Percentiles rank a stretch among this genome's conserved stretches.
phyloP scores from a whole-genome alignment of 2,113 vertebrate genomes.

The Paradoxurus hermaphroditus region DNA sequence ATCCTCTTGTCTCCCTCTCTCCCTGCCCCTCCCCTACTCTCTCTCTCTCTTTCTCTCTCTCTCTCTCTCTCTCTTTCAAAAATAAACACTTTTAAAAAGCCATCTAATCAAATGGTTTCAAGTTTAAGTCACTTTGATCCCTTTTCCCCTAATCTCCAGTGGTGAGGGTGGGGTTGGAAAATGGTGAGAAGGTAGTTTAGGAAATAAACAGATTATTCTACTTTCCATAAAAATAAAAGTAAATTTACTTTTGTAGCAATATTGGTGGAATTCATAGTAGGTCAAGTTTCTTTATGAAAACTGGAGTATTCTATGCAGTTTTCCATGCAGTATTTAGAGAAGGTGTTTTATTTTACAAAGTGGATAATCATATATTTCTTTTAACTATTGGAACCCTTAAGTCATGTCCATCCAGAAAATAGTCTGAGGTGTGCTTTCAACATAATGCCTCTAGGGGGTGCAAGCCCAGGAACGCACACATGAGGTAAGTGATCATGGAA shows the following conservation, averaged over 20 bases:
- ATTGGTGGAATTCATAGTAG: background rate
- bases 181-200: background rate
- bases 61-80: too few species aligned
- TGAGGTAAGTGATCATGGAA: background rate
- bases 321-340: background rate
- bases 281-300: background rate
- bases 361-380: background rate
- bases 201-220: background rate
- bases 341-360: background rate
- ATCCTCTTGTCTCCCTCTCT: too few species aligned
- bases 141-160: too few species aligned
- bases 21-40: too few species aligned
- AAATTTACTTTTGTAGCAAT: background rate
- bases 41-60: too few species aligned
- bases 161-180: background rate
- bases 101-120: background rate
- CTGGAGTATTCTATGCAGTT: background rate
- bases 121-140: background rate
- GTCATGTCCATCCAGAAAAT: background rate
- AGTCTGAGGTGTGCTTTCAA: background rate
- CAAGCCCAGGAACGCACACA: background rate
- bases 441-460: background rate
- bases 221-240: background rate
- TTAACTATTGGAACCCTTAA: background rate
- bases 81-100: background rate